Percentiles rank a stretch among this genome's conserved stretches.
These are phyloP conservation scores for Ctena decussata DNA, from an alignment of 2,888 invertebrate species.

Conservation along the genomic window DNA sequence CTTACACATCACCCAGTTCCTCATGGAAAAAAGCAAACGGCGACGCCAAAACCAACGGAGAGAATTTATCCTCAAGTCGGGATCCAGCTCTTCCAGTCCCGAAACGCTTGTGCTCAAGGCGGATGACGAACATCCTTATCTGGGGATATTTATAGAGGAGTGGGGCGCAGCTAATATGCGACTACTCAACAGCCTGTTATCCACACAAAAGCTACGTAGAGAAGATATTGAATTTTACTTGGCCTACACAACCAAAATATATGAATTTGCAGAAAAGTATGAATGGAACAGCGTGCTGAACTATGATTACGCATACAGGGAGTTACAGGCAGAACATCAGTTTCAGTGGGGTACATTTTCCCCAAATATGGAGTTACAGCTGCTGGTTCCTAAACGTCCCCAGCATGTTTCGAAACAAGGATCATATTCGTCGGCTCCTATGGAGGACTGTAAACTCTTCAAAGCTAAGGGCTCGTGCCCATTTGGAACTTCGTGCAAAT, in stretches of 20 bases:
- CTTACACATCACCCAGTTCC: conserved; percentile 30
- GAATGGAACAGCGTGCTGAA: conserved; percentile 43
- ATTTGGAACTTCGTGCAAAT: neutral
- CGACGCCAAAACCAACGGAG: neutral
- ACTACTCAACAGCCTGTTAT: conserved; percentile 1
- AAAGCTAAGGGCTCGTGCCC: neutral
- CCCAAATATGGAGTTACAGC: neutral
- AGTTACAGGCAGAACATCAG: conserved; percentile 1
- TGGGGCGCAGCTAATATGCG: conserved; percentile 41
- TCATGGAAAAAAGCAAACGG: conserved; percentile 30
- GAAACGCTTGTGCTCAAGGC: conserved; percentile 23
- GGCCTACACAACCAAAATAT: conserved; percentile 29
- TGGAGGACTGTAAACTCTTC: neutral
- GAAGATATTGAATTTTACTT: conserved; percentile 31
- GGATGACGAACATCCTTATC: conserved; percentile 25
- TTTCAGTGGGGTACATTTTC: neutral
- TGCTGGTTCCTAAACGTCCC: neutral
- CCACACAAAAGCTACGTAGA: neutral
- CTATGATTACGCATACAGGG: conserved; percentile 27
- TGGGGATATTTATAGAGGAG: conserved; percentile 18
- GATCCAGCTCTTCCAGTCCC: too few species aligned
- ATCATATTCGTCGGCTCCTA: neutral
- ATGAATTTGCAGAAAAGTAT: conserved; percentile 34
- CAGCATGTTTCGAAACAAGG: neutral
- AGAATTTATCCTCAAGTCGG: too few species aligned